A percentile compares a stretch with the other conserved stretches of the same genome.
These are phyloP conservation scores for Lamprotornis superbus DNA, from an alignment of 2,113 vertebrate genomes.

Conservation along the genomic window DNA sequence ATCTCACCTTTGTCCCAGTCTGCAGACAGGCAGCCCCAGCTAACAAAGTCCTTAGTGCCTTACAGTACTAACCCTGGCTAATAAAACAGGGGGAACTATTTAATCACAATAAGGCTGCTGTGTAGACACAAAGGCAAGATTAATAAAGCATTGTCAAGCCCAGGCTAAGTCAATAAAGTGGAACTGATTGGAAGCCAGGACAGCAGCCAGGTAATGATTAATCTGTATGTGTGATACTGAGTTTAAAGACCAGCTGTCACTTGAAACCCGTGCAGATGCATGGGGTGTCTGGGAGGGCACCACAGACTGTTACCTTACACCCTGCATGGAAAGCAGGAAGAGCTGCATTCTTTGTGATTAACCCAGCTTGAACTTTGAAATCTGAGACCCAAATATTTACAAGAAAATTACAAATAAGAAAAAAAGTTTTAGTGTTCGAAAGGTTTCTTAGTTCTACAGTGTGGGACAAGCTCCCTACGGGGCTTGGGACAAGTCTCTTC, in stretches of 20 bases:
- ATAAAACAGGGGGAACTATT: neutral
- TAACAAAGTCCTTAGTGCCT: neutral
- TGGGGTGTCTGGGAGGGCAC: neutral
- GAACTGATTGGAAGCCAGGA: neutral
- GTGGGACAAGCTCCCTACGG: neutral
- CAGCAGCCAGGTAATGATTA: conserved; percentile 19
- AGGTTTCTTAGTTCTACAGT: neutral
- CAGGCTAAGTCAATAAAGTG: neutral
- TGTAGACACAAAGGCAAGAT: neutral
- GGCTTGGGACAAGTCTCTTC: neutral
- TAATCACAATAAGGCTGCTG: neutral
- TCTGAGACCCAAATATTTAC: conserved; percentile 23
- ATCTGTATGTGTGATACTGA: neutral
- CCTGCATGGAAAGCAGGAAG: conserved; percentile 2
- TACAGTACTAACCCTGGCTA: neutral
- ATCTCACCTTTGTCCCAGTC: neutral
- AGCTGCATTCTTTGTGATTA: conserved; percentile 54
- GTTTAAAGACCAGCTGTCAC: conserved; percentile 30
- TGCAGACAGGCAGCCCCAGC: neutral
- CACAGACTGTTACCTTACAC: neutral
- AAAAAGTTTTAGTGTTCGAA: neutral
- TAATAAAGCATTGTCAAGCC: neutral
- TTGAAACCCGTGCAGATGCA: neutral
- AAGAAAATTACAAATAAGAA: neutral
- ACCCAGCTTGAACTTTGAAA: conserved; percentile 46